These are phyloP conservation scores for Crocidura indochinensis DNA, from an alignment of 2,797 vertebrate species.

Conservation along the genomic window DNA sequence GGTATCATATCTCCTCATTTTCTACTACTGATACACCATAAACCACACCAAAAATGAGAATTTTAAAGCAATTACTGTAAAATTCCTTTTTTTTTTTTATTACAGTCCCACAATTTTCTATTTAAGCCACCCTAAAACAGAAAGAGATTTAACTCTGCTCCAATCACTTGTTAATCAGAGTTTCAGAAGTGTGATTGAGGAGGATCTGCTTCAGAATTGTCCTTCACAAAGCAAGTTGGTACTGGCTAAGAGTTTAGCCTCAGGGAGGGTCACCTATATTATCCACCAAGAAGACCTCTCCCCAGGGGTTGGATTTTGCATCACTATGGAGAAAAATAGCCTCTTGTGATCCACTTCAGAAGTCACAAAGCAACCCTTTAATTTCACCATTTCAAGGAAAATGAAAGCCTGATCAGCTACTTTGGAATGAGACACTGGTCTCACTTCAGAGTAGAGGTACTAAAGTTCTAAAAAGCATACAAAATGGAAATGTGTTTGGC, in stretches of 20 bases:
- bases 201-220: not conserved
- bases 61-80: not conserved
- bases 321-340: not conserved
- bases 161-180: not conserved
- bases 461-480: not conserved
- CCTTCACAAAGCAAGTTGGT: not conserved
- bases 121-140: constrained; percentile 1
- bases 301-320: not conserved
- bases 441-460: not conserved
- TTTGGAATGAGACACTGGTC: not conserved
- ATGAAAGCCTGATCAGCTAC: not conserved
- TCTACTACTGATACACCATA: not conserved
- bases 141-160: not conserved
- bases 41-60: not conserved
- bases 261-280: not conserved
- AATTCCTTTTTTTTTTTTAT: constrained; percentile 2
- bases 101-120: constrained; percentile 24
- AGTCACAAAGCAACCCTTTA: too few species aligned
- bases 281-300: not conserved
- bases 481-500: not conserved
- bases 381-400: not conserved
- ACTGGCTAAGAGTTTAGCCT: not conserved
- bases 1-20: not conserved
- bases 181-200: not conserved
- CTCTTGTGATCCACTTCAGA: not conserved